phyloP scores from a whole-genome alignment of 1,140 invertebrate genomes.

The Chymomyza costata region DNA sequence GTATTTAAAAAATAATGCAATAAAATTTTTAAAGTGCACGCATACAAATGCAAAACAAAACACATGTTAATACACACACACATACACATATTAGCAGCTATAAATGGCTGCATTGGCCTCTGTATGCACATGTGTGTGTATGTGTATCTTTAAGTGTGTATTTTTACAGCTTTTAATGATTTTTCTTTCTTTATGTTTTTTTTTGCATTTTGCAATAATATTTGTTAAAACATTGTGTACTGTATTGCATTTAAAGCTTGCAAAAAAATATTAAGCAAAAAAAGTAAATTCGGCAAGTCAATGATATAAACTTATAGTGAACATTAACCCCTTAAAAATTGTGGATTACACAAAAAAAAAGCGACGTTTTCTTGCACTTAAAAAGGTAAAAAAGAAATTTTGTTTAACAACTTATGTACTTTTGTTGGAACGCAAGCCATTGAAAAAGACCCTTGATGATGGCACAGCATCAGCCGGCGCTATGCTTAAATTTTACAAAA shows the following conservation, averaged over 20 bases:
- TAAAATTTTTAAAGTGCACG: slow-evolving; percentile 29
- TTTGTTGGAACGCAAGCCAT: too few relatives aligned
- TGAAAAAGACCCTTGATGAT: too few relatives aligned
- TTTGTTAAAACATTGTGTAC: too few relatives aligned
- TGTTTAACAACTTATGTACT: too few relatives aligned
- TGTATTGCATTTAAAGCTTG: too few relatives aligned
- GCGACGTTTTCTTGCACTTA: too few relatives aligned
- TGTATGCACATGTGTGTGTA: too few relatives aligned
- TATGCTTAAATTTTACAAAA: slow-evolving; percentile 51
- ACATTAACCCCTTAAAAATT: neutral
- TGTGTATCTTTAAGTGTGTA: neutral
- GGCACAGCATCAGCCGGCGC: too few relatives aligned
- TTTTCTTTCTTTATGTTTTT: neutral
- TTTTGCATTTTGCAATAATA: too few relatives aligned
- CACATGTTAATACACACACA: slow-evolving; percentile 20
- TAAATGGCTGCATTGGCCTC: neutral
- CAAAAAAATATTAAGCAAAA: too few relatives aligned
- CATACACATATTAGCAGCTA: slow-evolving; percentile 10
- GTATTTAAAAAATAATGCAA: slow-evolving; percentile 7
- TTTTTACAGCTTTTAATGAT: neutral
- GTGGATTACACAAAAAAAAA: slow-evolving; percentile 11
- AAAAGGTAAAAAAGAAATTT: too few relatives aligned
- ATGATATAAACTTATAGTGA: slow-evolving; percentile 4
- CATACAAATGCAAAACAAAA: slow-evolving; percentile 13
- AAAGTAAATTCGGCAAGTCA: too few relatives aligned